These are phyloP conservation scores for Omphaloscelis lunosa DNA, from an alignment of 2,888 invertebrate species.

Conservation along the genomic window DNA sequence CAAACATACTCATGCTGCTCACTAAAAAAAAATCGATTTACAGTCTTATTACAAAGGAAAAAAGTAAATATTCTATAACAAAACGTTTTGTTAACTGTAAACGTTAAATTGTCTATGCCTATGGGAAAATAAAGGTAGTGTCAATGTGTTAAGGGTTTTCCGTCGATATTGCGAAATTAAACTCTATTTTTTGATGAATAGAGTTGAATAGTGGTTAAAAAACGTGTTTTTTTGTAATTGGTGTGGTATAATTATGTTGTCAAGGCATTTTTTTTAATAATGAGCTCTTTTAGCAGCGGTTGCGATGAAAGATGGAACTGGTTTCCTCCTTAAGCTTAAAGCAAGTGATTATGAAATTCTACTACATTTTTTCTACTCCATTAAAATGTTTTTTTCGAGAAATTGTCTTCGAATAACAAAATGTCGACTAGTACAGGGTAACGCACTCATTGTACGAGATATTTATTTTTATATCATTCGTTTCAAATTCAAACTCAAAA, in stretches of 20 bases:
- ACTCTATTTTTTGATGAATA: conserved; percentile 39
- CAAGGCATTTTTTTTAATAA: conserved; percentile 59
- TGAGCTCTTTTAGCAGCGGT: conserved; percentile 47
- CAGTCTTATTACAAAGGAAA: conserved; percentile 34
- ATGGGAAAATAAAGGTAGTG: conserved; percentile 61
- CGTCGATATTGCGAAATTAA: conserved; percentile 44
- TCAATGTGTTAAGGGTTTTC: conserved; percentile 68
- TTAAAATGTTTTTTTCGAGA: conserved; percentile 32
- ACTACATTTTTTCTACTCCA: conserved; percentile 43
- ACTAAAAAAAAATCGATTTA: conserved; percentile 47
- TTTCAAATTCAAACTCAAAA: background rate
- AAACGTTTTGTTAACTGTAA: conserved; percentile 25
- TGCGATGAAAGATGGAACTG: conserved; percentile 51
- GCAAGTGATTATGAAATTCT: conserved; percentile 55
- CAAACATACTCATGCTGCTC: conserved; percentile 50
- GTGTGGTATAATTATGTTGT: conserved; percentile 65
- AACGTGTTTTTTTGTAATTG: conserved; percentile 38
- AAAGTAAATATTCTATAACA: conserved; percentile 38
- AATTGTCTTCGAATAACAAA: conserved; percentile 39
- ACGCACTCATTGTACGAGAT: background rate
- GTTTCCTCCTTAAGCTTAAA: conserved; percentile 32
- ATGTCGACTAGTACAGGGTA: conserved; percentile 34
- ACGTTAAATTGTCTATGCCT: conserved; percentile 40
- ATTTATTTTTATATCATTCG: background rate
- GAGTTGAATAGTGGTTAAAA: conserved; percentile 40